Evolutionary conservation across 2,113 vertebrate species (phyloP), one percentile per base, ranked within the genome.

Genomic region (Nesogale talazaci): DNA sequence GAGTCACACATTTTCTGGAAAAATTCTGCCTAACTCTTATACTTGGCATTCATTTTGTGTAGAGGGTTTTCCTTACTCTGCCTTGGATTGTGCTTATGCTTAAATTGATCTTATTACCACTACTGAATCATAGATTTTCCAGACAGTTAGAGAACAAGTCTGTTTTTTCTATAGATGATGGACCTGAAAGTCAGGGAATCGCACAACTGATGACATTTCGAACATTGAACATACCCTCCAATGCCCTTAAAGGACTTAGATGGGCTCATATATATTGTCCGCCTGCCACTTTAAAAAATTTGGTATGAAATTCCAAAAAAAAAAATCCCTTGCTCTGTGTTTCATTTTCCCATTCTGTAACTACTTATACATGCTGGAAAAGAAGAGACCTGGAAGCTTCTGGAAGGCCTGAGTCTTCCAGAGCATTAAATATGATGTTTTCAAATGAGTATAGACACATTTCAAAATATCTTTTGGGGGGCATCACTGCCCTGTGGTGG

Each of bases 291-390:
- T 20, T 34, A 78, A 61, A 61, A 8, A 46, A 20, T 83, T 34
- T 29, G 76, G 8, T 22, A 82, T 20, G 57, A 40, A 25, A 27
- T 76, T 69, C 19, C 57, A 70, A 77, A 5, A 88, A 69, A 57
- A 8, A 63, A 46, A 46, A 52, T 52, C 46, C 46, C 46, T 84
- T 36, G 38, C n/a, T 38, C 83, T 83, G 27, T n/a, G 74, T 15
- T 31, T 83, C 61, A 78, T 92, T 80, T 25, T 83, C 52, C 72
- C 59, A 8, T 52, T 52, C 67, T 84, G 56, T 52, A 92, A 92
- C 86, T 61, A 19, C 22, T 61, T 23, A 61, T 14, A 25, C 8
- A 65, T 75, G 46, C 8, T 79, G 57, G 42, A 19, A 84, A 40
- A 61, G 1, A 63, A 52, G 27, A 42, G 65, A 90, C 31, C 31